Conservation (phyloP, 2,888 invertebrate species). For the Cremastinae sp. region DNA sequence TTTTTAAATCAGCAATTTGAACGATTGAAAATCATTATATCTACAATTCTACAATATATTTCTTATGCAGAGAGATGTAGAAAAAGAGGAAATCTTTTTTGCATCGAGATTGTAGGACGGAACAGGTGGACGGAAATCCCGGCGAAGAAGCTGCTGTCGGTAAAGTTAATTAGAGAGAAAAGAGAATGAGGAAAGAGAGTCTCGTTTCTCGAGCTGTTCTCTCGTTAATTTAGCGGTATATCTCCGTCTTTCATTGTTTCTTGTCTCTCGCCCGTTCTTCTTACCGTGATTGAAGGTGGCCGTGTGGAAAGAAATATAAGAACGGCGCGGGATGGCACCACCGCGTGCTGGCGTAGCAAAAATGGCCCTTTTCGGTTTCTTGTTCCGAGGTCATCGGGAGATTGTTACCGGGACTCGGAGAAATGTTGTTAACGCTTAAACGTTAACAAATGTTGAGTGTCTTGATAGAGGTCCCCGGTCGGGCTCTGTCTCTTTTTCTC, state of each 20-base stretch:
- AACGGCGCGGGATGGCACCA: conserved; percentile 39
- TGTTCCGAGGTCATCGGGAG: conserved; percentile 65
- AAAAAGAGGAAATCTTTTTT: not conserved
- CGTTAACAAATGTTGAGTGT: conserved; percentile 79
- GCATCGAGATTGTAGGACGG: conserved; percentile 53
- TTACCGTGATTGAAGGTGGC: conserved; percentile 52
- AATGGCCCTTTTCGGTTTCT: conserved; percentile 61
- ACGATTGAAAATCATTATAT: no score
- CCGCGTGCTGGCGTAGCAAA: conserved; percentile 35
- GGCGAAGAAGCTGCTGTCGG: conserved; percentile 47
- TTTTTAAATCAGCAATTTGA: not conserved
- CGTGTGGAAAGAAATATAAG: conserved; percentile 40
- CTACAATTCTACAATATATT: not conserved
- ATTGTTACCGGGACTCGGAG: conserved; percentile 63
- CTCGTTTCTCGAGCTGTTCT: conserved; percentile 14
- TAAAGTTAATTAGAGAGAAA: conserved; percentile 64
- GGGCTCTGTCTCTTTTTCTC: conserved; percentile 24
- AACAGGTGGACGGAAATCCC: conserved; percentile 58
- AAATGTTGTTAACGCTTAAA: conserved; percentile 79
- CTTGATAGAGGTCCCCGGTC: conserved; percentile 62
- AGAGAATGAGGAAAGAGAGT: conserved; percentile 32
- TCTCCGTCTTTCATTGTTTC: conserved; percentile 12
- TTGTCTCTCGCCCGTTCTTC: conserved; percentile 21
- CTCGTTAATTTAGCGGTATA: conserved; percentile 33
- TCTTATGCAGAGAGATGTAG: not conserved